Conservation (phyloP, 2,113 vertebrate species). For the Alces alces region DNA sequence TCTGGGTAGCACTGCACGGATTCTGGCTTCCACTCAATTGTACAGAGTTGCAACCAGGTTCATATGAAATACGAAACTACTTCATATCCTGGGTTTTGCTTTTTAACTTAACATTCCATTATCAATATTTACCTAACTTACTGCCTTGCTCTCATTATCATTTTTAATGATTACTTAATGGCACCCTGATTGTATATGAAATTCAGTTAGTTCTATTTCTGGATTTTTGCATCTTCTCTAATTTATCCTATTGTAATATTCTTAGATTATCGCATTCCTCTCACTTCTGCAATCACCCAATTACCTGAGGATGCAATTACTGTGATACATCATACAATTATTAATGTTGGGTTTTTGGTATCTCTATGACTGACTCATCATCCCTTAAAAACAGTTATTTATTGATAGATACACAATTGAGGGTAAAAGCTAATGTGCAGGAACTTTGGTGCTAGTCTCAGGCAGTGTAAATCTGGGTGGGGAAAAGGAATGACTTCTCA, state of each 20-base stretch:
- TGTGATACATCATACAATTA: background rate
- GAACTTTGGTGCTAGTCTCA: background rate
- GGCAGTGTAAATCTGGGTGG: background rate
- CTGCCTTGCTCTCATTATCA: background rate
- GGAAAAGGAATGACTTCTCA: background rate
- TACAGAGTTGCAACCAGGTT: background rate
- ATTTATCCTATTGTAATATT: background rate
- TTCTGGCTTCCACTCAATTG: background rate
- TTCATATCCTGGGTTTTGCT: background rate
- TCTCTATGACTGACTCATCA: background rate
- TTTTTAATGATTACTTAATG: background rate
- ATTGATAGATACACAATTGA: background rate
- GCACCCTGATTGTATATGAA: background rate
- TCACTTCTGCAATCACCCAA: background rate
- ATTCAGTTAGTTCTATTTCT: background rate
- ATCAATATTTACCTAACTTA: background rate
- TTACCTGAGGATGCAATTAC: background rate
- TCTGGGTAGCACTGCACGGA: no score
- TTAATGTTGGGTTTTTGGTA: background rate
- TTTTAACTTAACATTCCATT: background rate
- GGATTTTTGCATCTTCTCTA: background rate
- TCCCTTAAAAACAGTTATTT: background rate
- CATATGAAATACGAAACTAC: background rate
- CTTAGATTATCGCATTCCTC: background rate
- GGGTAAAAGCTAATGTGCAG: background rate